Evolutionary conservation across 2,888 invertebrate genomes (phyloP).

Genomic region (Lydus trimaculatus): DNA sequence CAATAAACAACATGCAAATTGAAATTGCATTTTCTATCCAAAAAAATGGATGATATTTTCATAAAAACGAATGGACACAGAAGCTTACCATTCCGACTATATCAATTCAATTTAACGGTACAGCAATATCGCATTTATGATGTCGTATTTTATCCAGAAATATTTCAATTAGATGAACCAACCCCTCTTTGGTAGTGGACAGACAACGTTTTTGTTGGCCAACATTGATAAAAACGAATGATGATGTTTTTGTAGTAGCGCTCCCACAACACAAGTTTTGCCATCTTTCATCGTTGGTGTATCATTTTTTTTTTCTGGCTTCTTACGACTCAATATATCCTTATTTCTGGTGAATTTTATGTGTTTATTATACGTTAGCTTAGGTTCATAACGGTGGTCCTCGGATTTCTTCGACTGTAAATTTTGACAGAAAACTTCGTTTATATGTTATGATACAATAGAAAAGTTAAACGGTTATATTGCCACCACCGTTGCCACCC

Average conservation of each 20-base stretch:
- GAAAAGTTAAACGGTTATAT: conserved; percentile 5
- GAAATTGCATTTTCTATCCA: conserved; percentile 11
- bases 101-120: conserved; percentile 59
- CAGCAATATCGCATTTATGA: conserved; percentile 54
- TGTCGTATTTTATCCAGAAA: conserved; percentile 55
- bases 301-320: not conserved
- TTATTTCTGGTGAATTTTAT: conserved; percentile 62
- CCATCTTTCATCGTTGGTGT: conserved; percentile 50
- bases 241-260: conserved; percentile 21
- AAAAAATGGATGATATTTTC: not conserved
- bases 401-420: conserved; percentile 58
- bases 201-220: not conserved
- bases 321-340: conserved; percentile 61
- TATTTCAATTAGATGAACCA: conserved; percentile 59
- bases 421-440: conserved; percentile 53
- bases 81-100: conserved; percentile 39
- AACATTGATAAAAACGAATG: conserved; percentile 1
- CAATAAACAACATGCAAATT: conserved; percentile 18
- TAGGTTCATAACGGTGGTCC: conserved; percentile 58
- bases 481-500: not conserved
- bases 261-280: conserved; percentile 50
- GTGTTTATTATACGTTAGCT: conserved; percentile 62
- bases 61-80: conserved; percentile 13
- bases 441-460: conserved; percentile 41
- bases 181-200: conserved; percentile 23